These are phyloP conservation scores for Trogon surrucura DNA, from an alignment of 2,113 vertebrate species.

Conservation along the genomic window DNA sequence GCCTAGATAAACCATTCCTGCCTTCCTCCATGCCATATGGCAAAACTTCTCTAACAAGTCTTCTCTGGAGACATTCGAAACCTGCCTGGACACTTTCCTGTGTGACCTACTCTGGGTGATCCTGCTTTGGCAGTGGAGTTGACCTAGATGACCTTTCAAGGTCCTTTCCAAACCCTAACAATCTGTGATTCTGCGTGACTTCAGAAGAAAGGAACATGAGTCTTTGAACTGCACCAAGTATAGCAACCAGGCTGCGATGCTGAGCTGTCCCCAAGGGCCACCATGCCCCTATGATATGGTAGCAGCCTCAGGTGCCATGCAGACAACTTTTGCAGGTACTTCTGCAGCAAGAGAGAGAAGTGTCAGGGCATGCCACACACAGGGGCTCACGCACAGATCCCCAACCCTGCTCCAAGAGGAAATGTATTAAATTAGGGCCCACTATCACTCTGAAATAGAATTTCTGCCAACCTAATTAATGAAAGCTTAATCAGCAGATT, in stretches of 20 bases:
- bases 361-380: rapidly evolving
- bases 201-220: neutral
- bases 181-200: neutral
- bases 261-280: neutral
- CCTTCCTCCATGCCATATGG: rapidly evolving
- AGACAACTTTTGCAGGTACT: neutral
- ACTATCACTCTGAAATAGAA: neutral
- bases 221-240: neutral
- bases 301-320: neutral
- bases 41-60: neutral
- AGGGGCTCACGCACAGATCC: neutral
- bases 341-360: neutral
- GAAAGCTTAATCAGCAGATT: conserved; percentile 9
- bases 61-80: too few species aligned
- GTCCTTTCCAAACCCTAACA: too few species aligned
- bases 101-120: too few species aligned
- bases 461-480: neutral
- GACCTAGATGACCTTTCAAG: too few species aligned
- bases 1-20: neutral
- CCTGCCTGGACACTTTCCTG: too few species aligned
- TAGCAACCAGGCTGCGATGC: neutral
- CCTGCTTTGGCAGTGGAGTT: too few species aligned
- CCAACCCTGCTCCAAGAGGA: neutral
- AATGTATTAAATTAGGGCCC: neutral
- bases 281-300: neutral